A percentile compares a stretch with the other conserved stretches of the same genome.
These are phyloP conservation scores for Columbina picui DNA, from an alignment of 2,113 vertebrate species.

Conservation along the genomic window DNA sequence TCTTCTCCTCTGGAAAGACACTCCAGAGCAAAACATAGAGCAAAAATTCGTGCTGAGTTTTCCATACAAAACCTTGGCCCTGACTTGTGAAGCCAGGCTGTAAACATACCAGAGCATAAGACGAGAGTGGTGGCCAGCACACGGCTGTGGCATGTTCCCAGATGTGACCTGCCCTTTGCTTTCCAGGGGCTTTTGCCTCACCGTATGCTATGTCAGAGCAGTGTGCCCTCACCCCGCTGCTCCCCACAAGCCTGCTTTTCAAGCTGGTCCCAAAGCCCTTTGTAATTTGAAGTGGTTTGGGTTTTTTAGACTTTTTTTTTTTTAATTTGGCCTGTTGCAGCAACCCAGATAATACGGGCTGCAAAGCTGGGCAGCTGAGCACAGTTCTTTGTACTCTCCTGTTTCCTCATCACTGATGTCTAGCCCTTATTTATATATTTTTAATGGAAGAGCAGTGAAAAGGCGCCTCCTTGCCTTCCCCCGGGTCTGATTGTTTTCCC, in stretches of 20 bases:
- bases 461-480: background rate
- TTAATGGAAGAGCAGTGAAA: background rate
- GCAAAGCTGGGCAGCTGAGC: background rate
- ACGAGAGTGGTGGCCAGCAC: background rate
- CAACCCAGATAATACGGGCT: background rate
- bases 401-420: background rate
- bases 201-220: rapidly evolving
- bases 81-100: background rate
- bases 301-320: background rate
- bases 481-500: background rate
- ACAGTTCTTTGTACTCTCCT: background rate
- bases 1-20: background rate
- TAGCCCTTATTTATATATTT: background rate
- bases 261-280: background rate
- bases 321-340: background rate
- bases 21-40: background rate
- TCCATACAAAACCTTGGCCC: background rate
- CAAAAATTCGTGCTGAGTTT: background rate
- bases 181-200: background rate
- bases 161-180: rapidly evolving
- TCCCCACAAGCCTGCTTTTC: background rate
- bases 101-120: rapidly evolving
- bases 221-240: rapidly evolving
- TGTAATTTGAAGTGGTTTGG: background rate
- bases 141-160: rapidly evolving